These are phyloP conservation scores for Polydrusus pterygomalis DNA, from an alignment of 2,888 invertebrate genomes.

Conservation along the genomic window DNA sequence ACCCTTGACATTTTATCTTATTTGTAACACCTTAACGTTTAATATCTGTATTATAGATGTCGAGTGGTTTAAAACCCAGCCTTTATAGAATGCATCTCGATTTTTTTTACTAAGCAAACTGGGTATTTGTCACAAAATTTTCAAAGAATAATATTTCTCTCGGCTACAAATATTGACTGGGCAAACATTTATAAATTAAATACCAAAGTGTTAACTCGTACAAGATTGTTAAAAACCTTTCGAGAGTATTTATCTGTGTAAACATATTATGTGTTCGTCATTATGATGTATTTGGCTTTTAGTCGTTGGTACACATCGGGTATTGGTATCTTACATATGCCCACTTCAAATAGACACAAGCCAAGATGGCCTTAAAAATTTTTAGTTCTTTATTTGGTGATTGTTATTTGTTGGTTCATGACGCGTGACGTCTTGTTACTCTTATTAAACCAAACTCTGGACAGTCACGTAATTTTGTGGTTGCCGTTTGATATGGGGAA, in stretches of 20 bases:
- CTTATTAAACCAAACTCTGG: background rate
- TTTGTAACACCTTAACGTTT: conserved; percentile 7
- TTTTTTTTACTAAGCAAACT: conserved; percentile 42
- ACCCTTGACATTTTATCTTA: conserved; percentile 19
- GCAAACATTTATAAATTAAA: conserved; percentile 53
- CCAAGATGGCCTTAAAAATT: conserved; percentile 37
- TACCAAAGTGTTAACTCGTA: conserved; percentile 64
- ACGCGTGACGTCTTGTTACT: conserved; percentile 4
- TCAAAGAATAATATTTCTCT: conserved; percentile 52
- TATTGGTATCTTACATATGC: conserved; percentile 50
- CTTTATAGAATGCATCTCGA: conserved; percentile 30
- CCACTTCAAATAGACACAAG: conserved; percentile 47
- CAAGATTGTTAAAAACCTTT: conserved; percentile 64
- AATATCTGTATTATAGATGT: conserved; percentile 8
- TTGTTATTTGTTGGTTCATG: conserved; percentile 15
- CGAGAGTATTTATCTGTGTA: conserved; percentile 63
- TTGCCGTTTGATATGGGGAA: background rate
- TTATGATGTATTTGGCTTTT: conserved; percentile 51
- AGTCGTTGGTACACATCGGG: conserved; percentile 47
- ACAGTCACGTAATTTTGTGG: background rate
- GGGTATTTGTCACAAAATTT: conserved; percentile 51
- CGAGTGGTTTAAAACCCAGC: conserved; percentile 11
- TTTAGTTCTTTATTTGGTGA: conserved; percentile 17
- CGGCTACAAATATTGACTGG: conserved; percentile 52
- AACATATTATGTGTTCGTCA: conserved; percentile 60